A percentile compares a stretch with the other conserved stretches of the same genome.
phyloP scores from a whole-genome alignment of 2,113 vertebrate species.

The Thermophis baileyi region DNA sequence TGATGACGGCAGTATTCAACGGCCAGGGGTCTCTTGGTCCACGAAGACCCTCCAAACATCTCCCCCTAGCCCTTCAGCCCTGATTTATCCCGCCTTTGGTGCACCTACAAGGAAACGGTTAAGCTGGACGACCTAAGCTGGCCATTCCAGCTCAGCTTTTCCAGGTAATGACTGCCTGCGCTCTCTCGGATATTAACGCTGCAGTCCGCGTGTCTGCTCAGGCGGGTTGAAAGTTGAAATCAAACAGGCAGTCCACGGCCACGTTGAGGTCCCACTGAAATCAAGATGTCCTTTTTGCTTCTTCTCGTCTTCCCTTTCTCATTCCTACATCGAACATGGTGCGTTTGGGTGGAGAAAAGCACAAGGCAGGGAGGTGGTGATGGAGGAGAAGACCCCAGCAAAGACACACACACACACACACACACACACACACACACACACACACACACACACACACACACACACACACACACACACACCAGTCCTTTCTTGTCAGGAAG shows the following conservation, averaged over 20 bases:
- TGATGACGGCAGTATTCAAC: no score
- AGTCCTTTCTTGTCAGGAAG: slow-evolving; percentile 25
- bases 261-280: slow-evolving; percentile 35
- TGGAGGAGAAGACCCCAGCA: neutral
- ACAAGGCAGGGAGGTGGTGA: no score
- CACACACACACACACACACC: neutral
- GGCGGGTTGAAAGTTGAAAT: neutral
- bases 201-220: no score
- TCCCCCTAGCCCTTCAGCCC: no score
- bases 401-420: no score
- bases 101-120: slow-evolving; percentile 14
- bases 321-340: neutral
- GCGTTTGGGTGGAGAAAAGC: neutral
- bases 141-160: no score
- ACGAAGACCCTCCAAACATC: no score
- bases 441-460: neutral
- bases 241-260: slow-evolving; percentile 6
- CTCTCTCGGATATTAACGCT: neutral
- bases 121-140: neutral
- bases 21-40: no score
- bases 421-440: neutral
- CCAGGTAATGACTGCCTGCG: slow-evolving; percentile 14
- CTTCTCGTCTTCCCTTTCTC: neutral
- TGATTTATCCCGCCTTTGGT: neutral
- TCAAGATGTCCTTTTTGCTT: slow-evolving; percentile 24